Base-by-base conservation (phyloP, 2,797 vertebrate species). In the Ctenopoma kingsleyae region DNA sequence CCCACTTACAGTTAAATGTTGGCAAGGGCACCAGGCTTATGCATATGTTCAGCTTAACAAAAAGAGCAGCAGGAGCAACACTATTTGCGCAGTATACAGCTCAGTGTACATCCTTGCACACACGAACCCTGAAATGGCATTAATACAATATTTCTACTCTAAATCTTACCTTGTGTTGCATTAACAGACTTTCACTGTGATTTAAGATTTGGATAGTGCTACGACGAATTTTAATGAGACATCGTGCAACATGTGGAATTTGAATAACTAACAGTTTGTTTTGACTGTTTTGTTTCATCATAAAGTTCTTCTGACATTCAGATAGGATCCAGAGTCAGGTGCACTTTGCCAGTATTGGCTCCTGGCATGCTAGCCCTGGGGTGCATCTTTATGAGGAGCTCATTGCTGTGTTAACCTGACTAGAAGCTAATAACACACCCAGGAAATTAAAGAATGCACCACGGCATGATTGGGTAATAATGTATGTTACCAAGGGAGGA, bases 371-470 rank as follows among this genome's bases (percentile, higher is more conserved):
- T 32, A 5, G 2, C 27, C 56, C 25, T 12, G 40, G 20, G 27
- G 32, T 57, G 30, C 4, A 8, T 64, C 27, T 48, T 55, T 22
- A 61, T 62, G 25, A 77, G 41, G 20, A 53, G 38, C 78, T 73
- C 32, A 48, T 74, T 59, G 63, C 27, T n/a, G 25, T 48, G 41
- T 51, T 38, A 11, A 47, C 65, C 65, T 36, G 44, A 68, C 64
- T 20, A 61, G 50, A 51, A 64, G 32, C 50, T 64, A 61, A 69
- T 76, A 46, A 67, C 61, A 68, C 49, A 56, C 8, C 20, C 51
- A 74, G 62, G 62, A 76, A 74, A 76, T 59, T 27, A 74, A 71
- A 56, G 25, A 36, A 68, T 41, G 56, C 27, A 38, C 15, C 17
- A n/a, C 40, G 25, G 25, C 61, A 65, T 53, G 50, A 59, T 32